Conservation (phyloP, 2,888 invertebrate species). For the Omphaloscelis lunosa region DNA sequence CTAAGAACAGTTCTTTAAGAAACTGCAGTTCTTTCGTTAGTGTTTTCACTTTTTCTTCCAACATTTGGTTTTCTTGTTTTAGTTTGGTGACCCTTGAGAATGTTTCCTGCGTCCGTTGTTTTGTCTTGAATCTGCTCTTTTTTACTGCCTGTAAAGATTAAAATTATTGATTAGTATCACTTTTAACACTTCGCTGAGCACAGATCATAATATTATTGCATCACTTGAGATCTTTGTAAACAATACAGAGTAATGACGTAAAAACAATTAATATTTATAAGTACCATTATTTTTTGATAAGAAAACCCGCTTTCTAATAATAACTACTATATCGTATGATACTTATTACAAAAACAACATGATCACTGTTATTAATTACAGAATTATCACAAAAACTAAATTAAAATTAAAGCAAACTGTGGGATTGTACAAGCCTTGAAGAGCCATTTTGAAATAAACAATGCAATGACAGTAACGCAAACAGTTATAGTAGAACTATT, state of each 20-base stretch:
- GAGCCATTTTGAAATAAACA: slow-evolving; percentile 55
- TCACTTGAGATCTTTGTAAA: slow-evolving; percentile 39
- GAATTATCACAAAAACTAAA: slow-evolving; percentile 26
- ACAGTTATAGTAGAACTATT: slow-evolving; percentile 51
- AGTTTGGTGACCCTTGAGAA: slow-evolving; percentile 93
- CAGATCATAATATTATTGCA: slow-evolving; percentile 13
- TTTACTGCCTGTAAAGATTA: slow-evolving; percentile 93
- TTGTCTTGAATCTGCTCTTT: slow-evolving; percentile 94
- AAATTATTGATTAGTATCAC: slow-evolving; percentile 4
- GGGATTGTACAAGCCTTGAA: slow-evolving; percentile 23
- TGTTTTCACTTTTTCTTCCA: slow-evolving; percentile 95
- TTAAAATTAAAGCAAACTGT: slow-evolving; percentile 17
- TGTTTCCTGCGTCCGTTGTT: slow-evolving; percentile 94
- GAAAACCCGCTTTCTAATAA: slow-evolving; percentile 7
- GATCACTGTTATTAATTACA: slow-evolving; percentile 26
- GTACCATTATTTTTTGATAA: slow-evolving; percentile 46
- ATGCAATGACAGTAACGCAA: slow-evolving; percentile 21
- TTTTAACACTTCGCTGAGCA: slow-evolving; percentile 23
- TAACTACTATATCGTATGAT: slow-evolving; percentile 4
- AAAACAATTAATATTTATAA: slow-evolving; percentile 6
- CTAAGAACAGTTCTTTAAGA: slow-evolving; percentile 95
- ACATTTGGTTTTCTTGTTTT: slow-evolving; percentile 94
- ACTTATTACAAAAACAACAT: slow-evolving; percentile 20
- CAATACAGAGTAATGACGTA: background rate
- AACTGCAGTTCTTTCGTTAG: slow-evolving; percentile 95